Evolutionary conservation across 2,888 invertebrate species (phyloP), one percentile per base, ranked within the genome.

Genomic region (Graphium colonna): DNA sequence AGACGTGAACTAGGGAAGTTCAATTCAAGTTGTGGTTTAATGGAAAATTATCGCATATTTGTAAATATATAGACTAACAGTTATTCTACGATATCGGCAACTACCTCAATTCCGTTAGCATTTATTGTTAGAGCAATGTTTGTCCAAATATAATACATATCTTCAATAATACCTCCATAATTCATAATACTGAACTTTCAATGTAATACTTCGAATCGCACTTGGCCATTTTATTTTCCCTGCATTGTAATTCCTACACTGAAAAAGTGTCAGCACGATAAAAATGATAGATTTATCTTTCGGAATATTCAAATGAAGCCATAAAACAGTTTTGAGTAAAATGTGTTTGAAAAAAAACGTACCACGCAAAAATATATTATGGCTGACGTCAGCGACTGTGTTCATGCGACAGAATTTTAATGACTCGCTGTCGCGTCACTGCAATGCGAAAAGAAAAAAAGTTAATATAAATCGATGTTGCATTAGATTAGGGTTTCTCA

Each of bases 301-400:
- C 9, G 16, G 12, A 38, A 51, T 49, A 49, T 49, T 49, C n/a
- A 49, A 49, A 49, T 41, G n/a, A 42, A 49, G 31, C 17, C 16
- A 40, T 41, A 31, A 36, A 33, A 45, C 2, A 3, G 17, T 16
- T 31, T 26, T 26, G 28, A 28, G 31, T 28, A 28, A 28, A 48
- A 48, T 40, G 39, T 12, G 40, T 48, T 40, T 31, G 16, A 4
- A 40, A 40, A n/a, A 40, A 28, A 48, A 9, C 15, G 1, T 10
- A 10, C 5, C 21, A 42, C 1, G 43, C n/a, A 8, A 39, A n/a
- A 47, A 39, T 15, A 43, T 26, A 26, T 28, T 28, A 43, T 15
- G 15, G 15, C 26, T 33, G 4, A 49, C 31, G 31, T 49, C 17
- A 10, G 17, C 4, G 17, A 41, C 31, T n/a, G 28, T 17, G 28